phyloP scores from a whole-genome alignment of 2,888 invertebrate genomes.

The Amphipyra tragopoginis region DNA sequence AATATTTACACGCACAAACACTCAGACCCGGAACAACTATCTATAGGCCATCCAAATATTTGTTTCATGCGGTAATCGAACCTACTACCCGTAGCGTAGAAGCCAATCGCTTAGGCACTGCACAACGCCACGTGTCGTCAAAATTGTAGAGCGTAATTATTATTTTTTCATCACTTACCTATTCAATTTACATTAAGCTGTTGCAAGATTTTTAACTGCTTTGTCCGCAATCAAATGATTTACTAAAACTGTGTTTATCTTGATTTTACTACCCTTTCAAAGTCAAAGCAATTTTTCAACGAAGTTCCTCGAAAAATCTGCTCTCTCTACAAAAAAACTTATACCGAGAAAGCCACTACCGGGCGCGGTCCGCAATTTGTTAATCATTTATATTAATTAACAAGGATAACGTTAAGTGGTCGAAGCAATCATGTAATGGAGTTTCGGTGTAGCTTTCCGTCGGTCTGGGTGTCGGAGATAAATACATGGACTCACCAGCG shows the following conservation, averaged over 20 bases:
- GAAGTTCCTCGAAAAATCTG: slow-evolving; percentile 6
- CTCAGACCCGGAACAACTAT: too few species aligned
- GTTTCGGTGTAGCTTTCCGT: slow-evolving; percentile 56
- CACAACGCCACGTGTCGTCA: too few species aligned
- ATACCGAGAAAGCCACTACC: slow-evolving; percentile 1
- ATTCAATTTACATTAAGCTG: too few species aligned
- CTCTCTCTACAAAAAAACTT: slow-evolving; percentile 7
- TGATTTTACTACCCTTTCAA: not conserved
- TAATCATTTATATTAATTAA: slow-evolving; percentile 65
- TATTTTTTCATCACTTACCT: too few species aligned
- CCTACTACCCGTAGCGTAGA: too few species aligned
- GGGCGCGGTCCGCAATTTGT: slow-evolving; percentile 37
- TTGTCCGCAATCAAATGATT: too few species aligned
- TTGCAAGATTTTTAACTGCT: too few species aligned
- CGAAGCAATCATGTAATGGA: slow-evolving; percentile 70
- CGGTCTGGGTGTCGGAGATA: slow-evolving; percentile 31
- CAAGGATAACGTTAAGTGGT: slow-evolving; percentile 57
- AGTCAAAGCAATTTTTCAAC: slow-evolving; percentile 3
- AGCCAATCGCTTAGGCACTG: too few species aligned
- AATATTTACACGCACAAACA: too few species aligned
- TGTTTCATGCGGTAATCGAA: too few species aligned
- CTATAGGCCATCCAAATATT: too few species aligned
- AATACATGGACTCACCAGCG: slow-evolving; percentile 19
- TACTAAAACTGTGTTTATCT: not conserved
- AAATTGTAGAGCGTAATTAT: too few species aligned